Evolutionary conservation across 2,113 vertebrate genomes (phyloP).

Genomic region (Dasypus novemcinctus): DNA sequence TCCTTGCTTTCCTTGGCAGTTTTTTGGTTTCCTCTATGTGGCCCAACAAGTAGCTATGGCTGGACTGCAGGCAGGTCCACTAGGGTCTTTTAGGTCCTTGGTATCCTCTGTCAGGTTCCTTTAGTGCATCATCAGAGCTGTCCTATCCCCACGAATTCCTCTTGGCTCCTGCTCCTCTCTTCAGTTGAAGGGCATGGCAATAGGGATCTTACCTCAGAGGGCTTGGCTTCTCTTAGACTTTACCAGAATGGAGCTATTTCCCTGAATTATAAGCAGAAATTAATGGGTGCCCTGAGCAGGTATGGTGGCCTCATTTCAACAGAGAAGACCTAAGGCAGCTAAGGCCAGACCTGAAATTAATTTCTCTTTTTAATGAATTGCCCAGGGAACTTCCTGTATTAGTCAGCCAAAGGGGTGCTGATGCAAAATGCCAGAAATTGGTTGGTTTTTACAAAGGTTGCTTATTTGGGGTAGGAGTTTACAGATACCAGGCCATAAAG

Average conservation of each 20-base stretch:
- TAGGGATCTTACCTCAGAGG: neutral
- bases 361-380: slow-evolving; percentile 48
- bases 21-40: neutral
- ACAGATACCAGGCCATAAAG: too few relatives aligned
- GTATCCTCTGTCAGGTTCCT: neutral
- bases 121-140: neutral
- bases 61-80: neutral
- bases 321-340: neutral
- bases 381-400: neutral
- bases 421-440: too few relatives aligned
- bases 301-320: neutral
- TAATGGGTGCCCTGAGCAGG: neutral
- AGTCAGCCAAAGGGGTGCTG: too few relatives aligned
- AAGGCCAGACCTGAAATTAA: slow-evolving; percentile 46
- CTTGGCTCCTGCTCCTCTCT: neutral
- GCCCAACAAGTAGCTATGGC: neutral
- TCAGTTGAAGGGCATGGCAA: neutral
- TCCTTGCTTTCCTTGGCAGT: neutral
- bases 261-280: neutral
- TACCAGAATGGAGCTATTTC: neutral
- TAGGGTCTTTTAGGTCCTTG: accelerated
- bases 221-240: neutral
- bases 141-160: neutral
- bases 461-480: too few relatives aligned
- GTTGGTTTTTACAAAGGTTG: too few relatives aligned